Percentiles rank a stretch among this genome's conserved stretches.
Conservation (phyloP, 2,113 vertebrate species). For the Gopherus flavomarginatus region DNA sequence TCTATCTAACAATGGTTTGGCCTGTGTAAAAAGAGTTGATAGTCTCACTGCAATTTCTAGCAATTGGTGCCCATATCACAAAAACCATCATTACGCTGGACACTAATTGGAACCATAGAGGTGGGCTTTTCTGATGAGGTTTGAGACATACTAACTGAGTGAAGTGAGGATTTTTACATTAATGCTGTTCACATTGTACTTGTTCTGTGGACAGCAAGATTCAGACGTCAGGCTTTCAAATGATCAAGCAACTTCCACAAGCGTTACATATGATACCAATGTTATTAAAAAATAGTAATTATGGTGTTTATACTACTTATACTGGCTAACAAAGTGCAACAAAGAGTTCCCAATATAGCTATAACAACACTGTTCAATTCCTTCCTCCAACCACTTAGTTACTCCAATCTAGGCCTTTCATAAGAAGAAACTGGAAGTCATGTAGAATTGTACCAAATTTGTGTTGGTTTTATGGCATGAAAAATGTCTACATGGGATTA, state of each 20-base stretch:
- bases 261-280: neutral
- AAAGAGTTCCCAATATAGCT: neutral
- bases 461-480: fast-evolving
- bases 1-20: neutral
- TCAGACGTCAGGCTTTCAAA: neutral
- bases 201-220: neutral
- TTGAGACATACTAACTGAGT: neutral
- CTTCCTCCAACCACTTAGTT: neutral
- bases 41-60: neutral
- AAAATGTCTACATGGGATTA: neutral
- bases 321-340: neutral
- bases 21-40: fast-evolving
- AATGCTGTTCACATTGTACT: fast-evolving
- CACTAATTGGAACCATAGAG: neutral
- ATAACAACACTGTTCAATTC: neutral
- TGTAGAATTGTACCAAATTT: neutral
- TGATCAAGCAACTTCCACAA: neutral
- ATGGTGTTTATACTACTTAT: fast-evolving
- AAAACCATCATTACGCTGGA: neutral
- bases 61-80: neutral
- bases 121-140: neutral
- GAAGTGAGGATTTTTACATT: neutral
- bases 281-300: neutral
- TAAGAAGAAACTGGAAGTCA: neutral
- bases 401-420: neutral